Evolutionary conservation across 2,113 vertebrate species (phyloP).

Genomic region (Romanogobio albipinnatus): DNA sequence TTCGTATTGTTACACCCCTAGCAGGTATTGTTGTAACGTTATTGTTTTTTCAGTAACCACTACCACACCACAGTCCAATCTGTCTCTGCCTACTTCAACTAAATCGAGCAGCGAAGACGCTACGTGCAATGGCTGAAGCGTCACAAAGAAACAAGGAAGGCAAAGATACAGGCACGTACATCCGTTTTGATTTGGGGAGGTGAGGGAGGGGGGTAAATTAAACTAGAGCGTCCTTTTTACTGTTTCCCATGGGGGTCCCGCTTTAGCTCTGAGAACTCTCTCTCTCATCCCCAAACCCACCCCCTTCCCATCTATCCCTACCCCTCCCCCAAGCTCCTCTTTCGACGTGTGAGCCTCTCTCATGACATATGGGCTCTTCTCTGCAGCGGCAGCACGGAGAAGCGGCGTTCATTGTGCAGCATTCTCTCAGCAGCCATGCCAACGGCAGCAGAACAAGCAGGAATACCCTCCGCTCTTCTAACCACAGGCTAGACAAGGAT

Average conservation of each 20-base stretch:
- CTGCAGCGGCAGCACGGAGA: conserved; percentile 62
- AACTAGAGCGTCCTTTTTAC: conserved; percentile 53
- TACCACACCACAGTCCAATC: conserved; percentile 24
- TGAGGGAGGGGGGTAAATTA: conserved; percentile 44
- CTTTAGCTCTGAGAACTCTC: conserved; percentile 49
- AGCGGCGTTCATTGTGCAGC: conserved; percentile 56
- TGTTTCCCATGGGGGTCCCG: conserved; percentile 52
- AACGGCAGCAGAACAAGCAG: conserved; percentile 51
- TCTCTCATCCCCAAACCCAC: conserved; percentile 17
- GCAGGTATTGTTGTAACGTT: not conserved
- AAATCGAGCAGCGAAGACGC: not conserved
- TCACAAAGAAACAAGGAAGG: conserved; percentile 36
- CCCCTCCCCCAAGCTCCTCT: conserved; percentile 52
- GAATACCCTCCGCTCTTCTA: conserved; percentile 42
- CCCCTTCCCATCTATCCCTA: conserved; percentile 44
- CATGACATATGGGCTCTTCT: conserved; percentile 65
- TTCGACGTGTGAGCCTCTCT: conserved; percentile 58
- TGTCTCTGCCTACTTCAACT: conserved; percentile 11
- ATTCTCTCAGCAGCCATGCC: conserved; percentile 53
- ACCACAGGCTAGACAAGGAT: conserved; percentile 26
- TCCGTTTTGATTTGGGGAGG: conserved; percentile 38
- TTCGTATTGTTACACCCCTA: not conserved
- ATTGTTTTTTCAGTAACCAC: not conserved
- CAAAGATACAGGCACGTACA: conserved; percentile 38
- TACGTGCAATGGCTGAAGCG: conserved; percentile 12